A percentile compares a stretch with the other conserved stretches of the same genome.
phyloP scores from a whole-genome alignment of 2,888 invertebrate genomes.

The Phytoseiulus persimilis region DNA sequence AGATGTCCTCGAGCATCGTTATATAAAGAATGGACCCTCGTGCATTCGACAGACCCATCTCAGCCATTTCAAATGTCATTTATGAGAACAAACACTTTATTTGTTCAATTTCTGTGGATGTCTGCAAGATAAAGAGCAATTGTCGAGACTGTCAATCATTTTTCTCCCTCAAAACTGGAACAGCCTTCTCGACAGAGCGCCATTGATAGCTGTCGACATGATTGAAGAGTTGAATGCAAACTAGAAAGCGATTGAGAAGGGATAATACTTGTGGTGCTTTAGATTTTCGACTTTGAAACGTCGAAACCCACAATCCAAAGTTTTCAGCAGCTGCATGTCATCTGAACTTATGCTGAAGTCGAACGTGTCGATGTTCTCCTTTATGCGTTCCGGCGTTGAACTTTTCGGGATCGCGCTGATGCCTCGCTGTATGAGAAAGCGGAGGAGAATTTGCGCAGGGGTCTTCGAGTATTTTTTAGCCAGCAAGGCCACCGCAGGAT shows the following conservation, averaged over 20 bases:
- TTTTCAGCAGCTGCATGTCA: neutral
- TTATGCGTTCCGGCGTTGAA: conserved; percentile 40
- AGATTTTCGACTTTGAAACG: neutral
- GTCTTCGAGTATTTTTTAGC: conserved; percentile 43
- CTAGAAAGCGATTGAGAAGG: conserved; percentile 42
- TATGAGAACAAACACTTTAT: no score
- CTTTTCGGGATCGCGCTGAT: conserved; percentile 44
- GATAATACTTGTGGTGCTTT: conserved; percentile 42
- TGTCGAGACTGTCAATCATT: no score
- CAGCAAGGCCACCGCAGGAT: conserved; percentile 40
- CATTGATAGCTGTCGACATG: no score
- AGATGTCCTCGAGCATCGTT: no score
- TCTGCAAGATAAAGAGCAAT: no score
- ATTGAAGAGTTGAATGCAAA: no score
- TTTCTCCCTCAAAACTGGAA: no score
- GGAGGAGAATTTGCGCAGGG: conserved; percentile 42
- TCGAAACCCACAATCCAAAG: neutral
- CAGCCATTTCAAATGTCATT: no score
- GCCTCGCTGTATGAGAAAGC: conserved; percentile 43
- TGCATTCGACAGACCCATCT: no score
- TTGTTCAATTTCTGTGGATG: no score
- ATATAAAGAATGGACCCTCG: no score
- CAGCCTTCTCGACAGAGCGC: no score
- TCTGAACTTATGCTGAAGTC: conserved; percentile 7
- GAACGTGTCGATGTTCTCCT: conserved; percentile 48